Conservation (phyloP, 2,113 vertebrate species). For the Tor tambroides region DNA sequence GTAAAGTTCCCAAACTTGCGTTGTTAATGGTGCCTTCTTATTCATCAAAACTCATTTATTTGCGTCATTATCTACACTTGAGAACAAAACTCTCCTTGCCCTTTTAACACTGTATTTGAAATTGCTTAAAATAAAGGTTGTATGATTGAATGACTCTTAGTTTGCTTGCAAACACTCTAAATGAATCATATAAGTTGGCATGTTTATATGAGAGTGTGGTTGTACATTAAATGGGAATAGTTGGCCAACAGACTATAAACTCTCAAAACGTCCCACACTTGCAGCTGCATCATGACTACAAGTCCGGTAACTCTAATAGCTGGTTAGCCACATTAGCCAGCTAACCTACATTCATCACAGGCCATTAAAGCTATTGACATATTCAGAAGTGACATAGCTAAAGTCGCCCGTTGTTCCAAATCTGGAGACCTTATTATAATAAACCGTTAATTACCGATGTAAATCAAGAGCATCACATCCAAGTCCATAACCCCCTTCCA, state of each 20-base stretch:
- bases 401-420: background rate
- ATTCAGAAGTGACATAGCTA: background rate
- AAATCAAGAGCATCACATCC: slow-evolving; percentile 17
- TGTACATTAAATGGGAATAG: background rate
- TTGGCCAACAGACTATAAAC: background rate
- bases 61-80: background rate
- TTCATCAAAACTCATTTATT: background rate
- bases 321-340: slow-evolving; percentile 36
- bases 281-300: background rate
- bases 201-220: background rate
- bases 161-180: background rate
- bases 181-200: background rate
- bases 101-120: background rate
- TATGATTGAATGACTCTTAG: background rate
- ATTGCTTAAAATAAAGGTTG: background rate
- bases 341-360: background rate
- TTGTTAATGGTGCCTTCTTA: background rate
- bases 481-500: background rate
- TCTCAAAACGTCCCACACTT: background rate
- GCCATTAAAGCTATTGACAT: background rate
- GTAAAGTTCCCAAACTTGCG: background rate
- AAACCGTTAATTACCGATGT: background rate
- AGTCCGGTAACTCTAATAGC: background rate
- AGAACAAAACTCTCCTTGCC: background rate
- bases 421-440: background rate